A percentile compares a stretch with the other conserved stretches of the same genome.
These are phyloP conservation scores for Pogona vitticeps DNA, from an alignment of 2,113 vertebrate species.

Conservation along the genomic window DNA sequence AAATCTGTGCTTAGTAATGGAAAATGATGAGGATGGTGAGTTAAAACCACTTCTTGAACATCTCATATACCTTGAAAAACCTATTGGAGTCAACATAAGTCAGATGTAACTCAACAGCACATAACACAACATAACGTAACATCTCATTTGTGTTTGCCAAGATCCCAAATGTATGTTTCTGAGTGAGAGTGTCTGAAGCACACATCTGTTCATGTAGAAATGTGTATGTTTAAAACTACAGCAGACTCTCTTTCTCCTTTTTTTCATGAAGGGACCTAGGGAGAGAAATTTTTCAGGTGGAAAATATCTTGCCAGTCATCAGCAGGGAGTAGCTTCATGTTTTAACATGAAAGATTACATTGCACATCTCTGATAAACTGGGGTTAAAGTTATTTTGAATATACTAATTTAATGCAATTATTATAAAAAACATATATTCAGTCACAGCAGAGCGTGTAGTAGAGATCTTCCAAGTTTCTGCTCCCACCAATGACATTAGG, in stretches of 20 bases:
- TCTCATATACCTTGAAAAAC: too few species aligned
- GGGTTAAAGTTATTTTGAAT: not conserved
- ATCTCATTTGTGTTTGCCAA: not conserved
- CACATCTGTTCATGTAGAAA: not conserved
- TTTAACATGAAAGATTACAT: not conserved
- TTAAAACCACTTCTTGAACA: too few species aligned
- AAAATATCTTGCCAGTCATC: not conserved
- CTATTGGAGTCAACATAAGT: too few species aligned
- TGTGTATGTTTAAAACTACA: not conserved
- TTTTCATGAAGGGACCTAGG: not conserved
- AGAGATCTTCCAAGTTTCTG: too few species aligned
- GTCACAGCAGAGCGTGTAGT: not conserved
- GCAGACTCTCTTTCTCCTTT: too few species aligned
- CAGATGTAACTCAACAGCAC: too few species aligned
- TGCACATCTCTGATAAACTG: too few species aligned
- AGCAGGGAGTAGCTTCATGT: not conserved
- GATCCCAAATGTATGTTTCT: not conserved
- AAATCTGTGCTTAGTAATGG: too few species aligned
- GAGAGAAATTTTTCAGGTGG: not conserved
- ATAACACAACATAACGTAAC: too few species aligned
- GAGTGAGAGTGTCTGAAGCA: not conserved
- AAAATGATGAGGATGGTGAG: too few species aligned
- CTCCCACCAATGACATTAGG: not conserved
- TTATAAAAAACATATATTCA: not conserved
- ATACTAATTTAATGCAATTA: not conserved